These are phyloP conservation scores for Scotopteryx bipunctaria DNA, from an alignment of 2,888 invertebrate species.

Conservation along the genomic window DNA sequence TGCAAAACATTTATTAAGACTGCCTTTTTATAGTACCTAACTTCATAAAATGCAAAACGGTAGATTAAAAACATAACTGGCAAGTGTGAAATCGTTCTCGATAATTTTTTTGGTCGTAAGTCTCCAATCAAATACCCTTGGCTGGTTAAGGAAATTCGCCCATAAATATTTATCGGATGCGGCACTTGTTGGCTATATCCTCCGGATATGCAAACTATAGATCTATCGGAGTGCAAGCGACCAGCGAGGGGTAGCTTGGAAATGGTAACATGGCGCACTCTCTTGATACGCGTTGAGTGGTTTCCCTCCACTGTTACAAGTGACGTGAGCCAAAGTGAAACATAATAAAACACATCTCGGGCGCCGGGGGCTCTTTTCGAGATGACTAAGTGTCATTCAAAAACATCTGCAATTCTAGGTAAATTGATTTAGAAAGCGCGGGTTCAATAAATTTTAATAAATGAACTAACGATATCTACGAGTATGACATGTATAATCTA, in stretches of 20 bases:
- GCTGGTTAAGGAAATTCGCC: constrained; percentile 41
- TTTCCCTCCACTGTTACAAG: constrained; percentile 52
- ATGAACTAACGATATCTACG: too few species aligned
- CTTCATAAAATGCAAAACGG: too few species aligned
- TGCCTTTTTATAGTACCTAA: not conserved
- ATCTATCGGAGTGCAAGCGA: constrained; percentile 47
- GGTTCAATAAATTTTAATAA: too few species aligned
- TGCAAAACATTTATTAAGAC: not conserved
- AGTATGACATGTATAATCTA: too few species aligned
- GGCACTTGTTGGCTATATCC: constrained; percentile 30
- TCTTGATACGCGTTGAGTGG: constrained; percentile 55
- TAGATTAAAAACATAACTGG: too few species aligned
- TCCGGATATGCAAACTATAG: constrained; percentile 49
- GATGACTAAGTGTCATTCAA: constrained; percentile 13
- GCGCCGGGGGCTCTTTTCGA: constrained; percentile 46
- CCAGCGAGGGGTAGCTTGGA: constrained; percentile 42
- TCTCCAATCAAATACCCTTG: constrained; percentile 18
- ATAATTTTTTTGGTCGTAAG: constrained; percentile 9
- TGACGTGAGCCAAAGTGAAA: constrained; percentile 58
- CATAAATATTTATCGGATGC: constrained; percentile 46
- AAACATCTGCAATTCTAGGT: too few species aligned
- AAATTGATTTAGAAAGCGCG: too few species aligned
- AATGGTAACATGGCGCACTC: constrained; percentile 41
- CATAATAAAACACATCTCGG: constrained; percentile 64
- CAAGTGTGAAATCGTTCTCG: not conserved